These are phyloP conservation scores for Seira ritae DNA, from an alignment of 2,888 invertebrate genomes.

Conservation along the genomic window DNA sequence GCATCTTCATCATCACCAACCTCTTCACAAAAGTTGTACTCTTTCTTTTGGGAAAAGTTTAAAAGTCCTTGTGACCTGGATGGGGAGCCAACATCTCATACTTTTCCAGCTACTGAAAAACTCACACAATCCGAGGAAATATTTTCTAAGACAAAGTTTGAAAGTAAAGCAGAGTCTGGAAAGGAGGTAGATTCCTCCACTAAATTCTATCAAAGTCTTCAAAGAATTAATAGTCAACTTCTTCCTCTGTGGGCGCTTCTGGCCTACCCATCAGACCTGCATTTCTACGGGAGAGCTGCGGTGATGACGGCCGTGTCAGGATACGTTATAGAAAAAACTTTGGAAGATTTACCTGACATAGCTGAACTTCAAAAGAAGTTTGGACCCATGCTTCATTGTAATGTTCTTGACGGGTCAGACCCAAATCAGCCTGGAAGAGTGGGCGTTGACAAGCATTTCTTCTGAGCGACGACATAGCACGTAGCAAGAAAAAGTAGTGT, in stretches of 20 bases:
- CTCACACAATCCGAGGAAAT: neutral
- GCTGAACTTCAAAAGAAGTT: conserved; percentile 48
- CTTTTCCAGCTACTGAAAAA: neutral
- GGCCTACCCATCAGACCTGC: conserved; percentile 66
- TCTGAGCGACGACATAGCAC: conserved; percentile 33
- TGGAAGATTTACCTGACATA: conserved; percentile 57
- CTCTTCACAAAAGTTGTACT: conserved; percentile 41
- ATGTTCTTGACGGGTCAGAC: conserved; percentile 61
- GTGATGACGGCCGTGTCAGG: conserved; percentile 67
- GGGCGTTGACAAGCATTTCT: conserved; percentile 62
- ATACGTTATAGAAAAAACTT: conserved; percentile 60
- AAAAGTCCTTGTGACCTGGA: conserved; percentile 46
- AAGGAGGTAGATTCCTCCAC: neutral
- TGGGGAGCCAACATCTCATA: conserved; percentile 17
- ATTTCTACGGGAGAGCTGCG: conserved; percentile 60
- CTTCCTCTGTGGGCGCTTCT: conserved; percentile 58
- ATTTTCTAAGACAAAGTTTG: neutral
- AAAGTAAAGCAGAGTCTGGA: neutral
- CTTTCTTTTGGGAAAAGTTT: conserved; percentile 57
- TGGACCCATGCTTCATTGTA: conserved; percentile 37
- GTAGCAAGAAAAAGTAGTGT: conserved; percentile 1
- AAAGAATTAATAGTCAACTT: conserved; percentile 54
- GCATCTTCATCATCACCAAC: conserved; percentile 24
- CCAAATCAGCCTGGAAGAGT: conserved; percentile 59
- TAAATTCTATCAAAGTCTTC: conserved; percentile 48